Percentiles rank a stretch among this genome's conserved stretches.
Conservation (phyloP, 2,888 invertebrate genomes). For the Herminia tarsipennalis region DNA sequence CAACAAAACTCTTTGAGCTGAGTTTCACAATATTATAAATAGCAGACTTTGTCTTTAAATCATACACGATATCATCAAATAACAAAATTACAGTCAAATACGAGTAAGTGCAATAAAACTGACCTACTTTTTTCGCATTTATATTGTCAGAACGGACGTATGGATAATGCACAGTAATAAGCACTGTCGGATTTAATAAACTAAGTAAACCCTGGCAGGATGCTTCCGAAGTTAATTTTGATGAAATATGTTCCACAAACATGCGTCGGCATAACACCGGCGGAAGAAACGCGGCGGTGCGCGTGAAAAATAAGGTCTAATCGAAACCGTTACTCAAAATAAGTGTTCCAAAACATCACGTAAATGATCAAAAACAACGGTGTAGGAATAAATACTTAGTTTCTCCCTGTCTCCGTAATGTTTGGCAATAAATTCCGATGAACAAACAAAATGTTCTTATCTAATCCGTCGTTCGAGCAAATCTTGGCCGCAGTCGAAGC, state of each 20-base stretch:
- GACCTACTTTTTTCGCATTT: too few species aligned
- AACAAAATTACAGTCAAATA: too few species aligned
- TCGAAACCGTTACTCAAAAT: conserved; percentile 32
- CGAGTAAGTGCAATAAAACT: too few species aligned
- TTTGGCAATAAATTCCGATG: conserved; percentile 67
- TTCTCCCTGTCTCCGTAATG: conserved; percentile 53
- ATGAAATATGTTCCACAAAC: background rate
- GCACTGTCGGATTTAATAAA: too few species aligned
- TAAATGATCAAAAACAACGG: conserved; percentile 48
- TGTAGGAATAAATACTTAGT: conserved; percentile 44
- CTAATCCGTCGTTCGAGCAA: conserved; percentile 48
- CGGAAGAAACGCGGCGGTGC: conserved; percentile 1
- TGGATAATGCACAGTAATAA: too few species aligned
- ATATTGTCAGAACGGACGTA: too few species aligned
- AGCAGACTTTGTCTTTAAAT: too few species aligned
- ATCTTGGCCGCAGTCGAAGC: conserved; percentile 54
- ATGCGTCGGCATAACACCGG: background rate
- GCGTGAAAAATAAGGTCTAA: conserved; percentile 20
- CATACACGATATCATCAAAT: too few species aligned
- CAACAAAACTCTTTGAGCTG: too few species aligned
- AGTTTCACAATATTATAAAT: too few species aligned
- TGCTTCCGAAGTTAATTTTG: background rate
- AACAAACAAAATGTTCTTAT: conserved; percentile 65
- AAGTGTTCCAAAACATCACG: conserved; percentile 36
- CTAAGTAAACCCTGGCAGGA: too few species aligned